Evolutionary conservation across 2,113 vertebrate genomes (phyloP).

Genomic region (Tragelaphus scriptus): DNA sequence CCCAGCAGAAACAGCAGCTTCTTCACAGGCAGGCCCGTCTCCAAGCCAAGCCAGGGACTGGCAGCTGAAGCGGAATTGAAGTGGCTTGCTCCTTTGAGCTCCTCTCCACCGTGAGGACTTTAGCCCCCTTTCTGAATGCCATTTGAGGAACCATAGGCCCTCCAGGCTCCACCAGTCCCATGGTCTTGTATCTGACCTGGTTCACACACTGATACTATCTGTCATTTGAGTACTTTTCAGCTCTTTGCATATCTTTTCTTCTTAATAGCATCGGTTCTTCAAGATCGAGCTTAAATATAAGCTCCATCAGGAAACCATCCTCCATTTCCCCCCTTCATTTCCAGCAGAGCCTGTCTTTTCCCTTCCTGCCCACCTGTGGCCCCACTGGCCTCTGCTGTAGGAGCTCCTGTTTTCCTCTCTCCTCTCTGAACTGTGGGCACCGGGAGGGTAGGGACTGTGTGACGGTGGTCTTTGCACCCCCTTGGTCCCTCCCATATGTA

Average conservation of each 20-base stretch:
- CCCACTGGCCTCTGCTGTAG: background rate
- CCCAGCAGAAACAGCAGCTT: background rate
- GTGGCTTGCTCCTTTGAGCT: background rate
- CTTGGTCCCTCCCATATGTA: background rate
- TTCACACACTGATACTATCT: background rate
- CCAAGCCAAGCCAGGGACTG: background rate
- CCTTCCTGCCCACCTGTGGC: background rate
- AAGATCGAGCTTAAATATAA: background rate
- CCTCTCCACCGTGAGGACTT: background rate
- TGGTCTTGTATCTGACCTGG: background rate
- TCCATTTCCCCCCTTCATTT: background rate
- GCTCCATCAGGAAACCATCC: background rate
- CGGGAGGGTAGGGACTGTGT: rapidly evolving
- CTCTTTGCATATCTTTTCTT: background rate
- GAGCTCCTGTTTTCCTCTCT: background rate
- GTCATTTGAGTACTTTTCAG: background rate
- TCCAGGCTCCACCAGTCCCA: background rate
- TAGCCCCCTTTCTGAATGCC: background rate
- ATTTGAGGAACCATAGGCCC: background rate
- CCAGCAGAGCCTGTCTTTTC: background rate
- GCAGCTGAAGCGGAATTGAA: background rate
- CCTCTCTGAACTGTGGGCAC: background rate
- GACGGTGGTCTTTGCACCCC: background rate
- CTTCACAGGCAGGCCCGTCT: background rate
- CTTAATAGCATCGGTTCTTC: background rate